Base-by-base conservation (phyloP, 64 coral and sea anemone species). In the Exaiptasia diaphana region DNA sequence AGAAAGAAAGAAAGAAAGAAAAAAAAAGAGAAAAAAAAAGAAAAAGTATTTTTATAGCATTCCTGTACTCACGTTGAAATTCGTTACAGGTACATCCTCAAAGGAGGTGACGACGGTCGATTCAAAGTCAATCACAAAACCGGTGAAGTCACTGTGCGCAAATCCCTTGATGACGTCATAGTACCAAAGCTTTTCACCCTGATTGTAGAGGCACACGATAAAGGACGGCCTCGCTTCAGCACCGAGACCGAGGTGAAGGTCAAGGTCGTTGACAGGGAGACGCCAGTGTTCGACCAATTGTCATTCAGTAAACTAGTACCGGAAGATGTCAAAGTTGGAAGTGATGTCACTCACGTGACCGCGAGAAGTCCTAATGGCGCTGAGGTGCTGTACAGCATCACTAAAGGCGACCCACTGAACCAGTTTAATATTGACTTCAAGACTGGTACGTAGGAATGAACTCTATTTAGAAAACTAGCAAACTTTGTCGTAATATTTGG, bases 251-350 rank as follows among this genome's bases (percentile, higher is more conserved):
- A 73, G 21, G 91, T 95, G 7, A 89, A 85, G 58, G 41, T 95
- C 34, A 95, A 89, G 74, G 91, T 95, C 20, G 91, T 95, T 33
- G 91, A 95, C 54, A 85, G 82, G 57, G 80, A 89, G 74, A 89
- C 91, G 1, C 91, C 91, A 3, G 80, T 95, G 79, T 95, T 95
- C 50, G 86, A 95, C 41, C 62, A 95, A 41, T 49, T 84, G 17
- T 78, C 75, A 10, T 95, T 87, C 59, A 83, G 73, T 35, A 60
- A 62, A 40, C 35, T 40, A 41, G 49, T 95, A 13, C 23, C 34
- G 2, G 91, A 95, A 41, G 72, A 90, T 73, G 33, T 78, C 20
- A 59, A 56, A 6, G 74, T 89, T 41, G 80, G 86, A 1, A 38
- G 65, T 11, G 33, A 56, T 32, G 60, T 95, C 34, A 67, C 64